Evolutionary conservation across 64 coral and sea anemone genomes (phyloP).

Genomic region (Dendrophyllia cribrosa): DNA sequence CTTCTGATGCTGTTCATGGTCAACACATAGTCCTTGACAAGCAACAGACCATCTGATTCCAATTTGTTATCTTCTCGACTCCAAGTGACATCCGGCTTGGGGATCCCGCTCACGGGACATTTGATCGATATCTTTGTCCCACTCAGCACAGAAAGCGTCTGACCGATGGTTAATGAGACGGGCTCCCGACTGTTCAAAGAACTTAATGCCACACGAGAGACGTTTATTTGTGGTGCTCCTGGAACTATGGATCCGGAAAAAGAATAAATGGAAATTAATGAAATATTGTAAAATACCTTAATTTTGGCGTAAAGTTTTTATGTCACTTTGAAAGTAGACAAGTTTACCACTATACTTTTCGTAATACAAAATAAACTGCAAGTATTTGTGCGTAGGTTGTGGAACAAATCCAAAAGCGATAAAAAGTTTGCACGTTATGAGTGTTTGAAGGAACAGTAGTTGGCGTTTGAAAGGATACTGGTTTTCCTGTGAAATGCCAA

Average conservation of each 20-base stretch:
- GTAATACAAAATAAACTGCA: too few relatives aligned
- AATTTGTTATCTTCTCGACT: not conserved
- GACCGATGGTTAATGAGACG: constrained; percentile 15
- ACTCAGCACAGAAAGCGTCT: constrained; percentile 24
- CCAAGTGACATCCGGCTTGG: constrained; percentile 48
- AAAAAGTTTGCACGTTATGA: too few relatives aligned
- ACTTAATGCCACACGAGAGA: constrained; percentile 16
- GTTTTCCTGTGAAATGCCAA: too few relatives aligned
- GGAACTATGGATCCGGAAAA: not conserved
- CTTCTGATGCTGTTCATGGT: constrained; percentile 52
- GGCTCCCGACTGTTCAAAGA: constrained; percentile 41
- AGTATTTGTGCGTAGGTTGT: too few relatives aligned
- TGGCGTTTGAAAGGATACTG: too few relatives aligned
- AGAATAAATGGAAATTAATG: too few relatives aligned
- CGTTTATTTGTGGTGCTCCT: constrained; percentile 38
- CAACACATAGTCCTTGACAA: constrained; percentile 11
- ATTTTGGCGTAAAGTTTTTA: too few relatives aligned
- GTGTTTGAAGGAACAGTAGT: too few relatives aligned
- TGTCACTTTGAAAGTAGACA: too few relatives aligned
- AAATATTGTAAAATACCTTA: too few relatives aligned
- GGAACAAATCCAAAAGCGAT: too few relatives aligned
- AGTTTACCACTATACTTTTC: too few relatives aligned
- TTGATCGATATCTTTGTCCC: constrained; percentile 54
- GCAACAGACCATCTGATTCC: not conserved
- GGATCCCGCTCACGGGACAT: constrained; percentile 54